These are phyloP conservation scores for Euura saliciscinereae DNA, from an alignment of 1,140 invertebrate species.

Conservation along the genomic window DNA sequence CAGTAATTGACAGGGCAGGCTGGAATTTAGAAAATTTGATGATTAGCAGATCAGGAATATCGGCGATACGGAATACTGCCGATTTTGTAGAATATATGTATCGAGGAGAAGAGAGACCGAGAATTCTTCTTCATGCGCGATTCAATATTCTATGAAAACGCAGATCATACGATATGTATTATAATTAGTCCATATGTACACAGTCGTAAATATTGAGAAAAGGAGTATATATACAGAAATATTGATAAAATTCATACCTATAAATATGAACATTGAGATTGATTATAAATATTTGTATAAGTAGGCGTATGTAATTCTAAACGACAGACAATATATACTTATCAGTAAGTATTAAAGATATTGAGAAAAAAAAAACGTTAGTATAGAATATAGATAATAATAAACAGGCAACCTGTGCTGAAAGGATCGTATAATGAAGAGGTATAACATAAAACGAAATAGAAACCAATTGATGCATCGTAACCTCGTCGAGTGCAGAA, in stretches of 20 bases:
- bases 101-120: too few relatives aligned
- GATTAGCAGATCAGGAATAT: too few relatives aligned
- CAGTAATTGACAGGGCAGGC: slow-evolving; percentile 60
- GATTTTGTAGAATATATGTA: too few relatives aligned
- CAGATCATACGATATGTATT: not conserved
- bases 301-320: slow-evolving; percentile 15
- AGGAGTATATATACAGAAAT: slow-evolving; percentile 3
- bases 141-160: not conserved
- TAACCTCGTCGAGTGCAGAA: too few relatives aligned
- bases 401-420: slow-evolving; percentile 50
- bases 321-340: slow-evolving; percentile 16
- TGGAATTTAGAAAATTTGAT: slow-evolving; percentile 33
- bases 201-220: not conserved
- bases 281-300: not conserved
- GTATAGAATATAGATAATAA: slow-evolving; percentile 3
- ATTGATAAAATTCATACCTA: too few relatives aligned
- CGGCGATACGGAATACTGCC: too few relatives aligned
- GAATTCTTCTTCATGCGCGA: not conserved
- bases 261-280: too few relatives aligned
- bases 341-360: slow-evolving; percentile 1
- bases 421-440: too few relatives aligned
- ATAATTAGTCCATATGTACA: too few relatives aligned
- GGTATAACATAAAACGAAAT: too few relatives aligned
- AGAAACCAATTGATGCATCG: too few relatives aligned
- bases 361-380: slow-evolving; percentile 4